phyloP scores from a whole-genome alignment of 1,140 invertebrate species.

The Acromyrmex heyeri region DNA sequence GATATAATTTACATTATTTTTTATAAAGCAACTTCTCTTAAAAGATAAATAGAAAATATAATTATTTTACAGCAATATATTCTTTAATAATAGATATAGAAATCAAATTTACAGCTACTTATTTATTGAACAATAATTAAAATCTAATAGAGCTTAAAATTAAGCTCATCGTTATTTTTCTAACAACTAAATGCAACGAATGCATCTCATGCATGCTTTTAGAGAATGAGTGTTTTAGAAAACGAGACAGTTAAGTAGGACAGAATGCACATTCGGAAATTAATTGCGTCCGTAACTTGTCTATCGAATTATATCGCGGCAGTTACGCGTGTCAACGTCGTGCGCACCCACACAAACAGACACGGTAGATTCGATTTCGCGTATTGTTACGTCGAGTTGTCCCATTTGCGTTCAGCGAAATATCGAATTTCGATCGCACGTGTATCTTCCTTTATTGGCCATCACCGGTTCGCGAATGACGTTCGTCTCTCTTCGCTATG shows the following conservation, averaged over 20 bases:
- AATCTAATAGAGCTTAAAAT: background rate
- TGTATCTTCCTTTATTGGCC: conserved; percentile 62
- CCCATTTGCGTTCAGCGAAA: conserved; percentile 66
- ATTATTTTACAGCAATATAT: background rate
- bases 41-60: conserved; percentile 2
- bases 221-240: conserved; percentile 8
- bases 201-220: background rate
- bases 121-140: background rate
- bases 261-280: conserved; percentile 43
- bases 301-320: conserved; percentile 47
- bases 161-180: conserved; percentile 2
- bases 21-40: background rate
- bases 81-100: background rate
- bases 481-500: conserved; percentile 38
- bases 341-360: conserved; percentile 7
- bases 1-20: background rate
- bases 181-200: background rate
- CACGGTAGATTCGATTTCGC: conserved; percentile 46
- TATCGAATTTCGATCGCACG: conserved; percentile 66
- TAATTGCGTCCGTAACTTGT: conserved; percentile 50
- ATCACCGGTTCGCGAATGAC: conserved; percentile 26
- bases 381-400: conserved; percentile 62
- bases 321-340: conserved; percentile 59
- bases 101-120: background rate
- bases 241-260: conserved; percentile 33